These are phyloP conservation scores for Grallaria varia DNA, from an alignment of 2,113 vertebrate genomes.

Conservation along the genomic window DNA sequence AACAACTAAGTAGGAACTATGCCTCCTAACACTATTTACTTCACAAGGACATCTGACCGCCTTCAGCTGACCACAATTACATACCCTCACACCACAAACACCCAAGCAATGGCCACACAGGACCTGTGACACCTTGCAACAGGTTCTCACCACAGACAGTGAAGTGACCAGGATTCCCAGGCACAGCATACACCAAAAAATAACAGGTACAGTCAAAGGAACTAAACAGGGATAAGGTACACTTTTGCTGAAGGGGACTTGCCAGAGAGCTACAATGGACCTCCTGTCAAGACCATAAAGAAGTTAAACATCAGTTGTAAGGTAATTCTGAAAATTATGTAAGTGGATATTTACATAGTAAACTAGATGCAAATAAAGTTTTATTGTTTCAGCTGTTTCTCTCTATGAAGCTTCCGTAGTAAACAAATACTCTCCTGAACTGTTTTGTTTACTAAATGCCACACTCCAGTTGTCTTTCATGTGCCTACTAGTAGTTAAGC, in stretches of 20 bases:
- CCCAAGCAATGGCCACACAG: neutral
- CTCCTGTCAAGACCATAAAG: neutral
- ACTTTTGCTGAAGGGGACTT: neutral
- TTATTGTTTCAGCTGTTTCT: neutral
- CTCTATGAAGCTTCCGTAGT: neutral
- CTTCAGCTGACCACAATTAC: neutral
- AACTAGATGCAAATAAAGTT: neutral
- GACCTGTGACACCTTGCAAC: neutral
- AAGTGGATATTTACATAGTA: neutral
- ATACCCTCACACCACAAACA: neutral
- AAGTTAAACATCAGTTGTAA: neutral
- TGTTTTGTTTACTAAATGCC: neutral
- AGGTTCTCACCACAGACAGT: neutral
- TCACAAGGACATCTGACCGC: neutral
- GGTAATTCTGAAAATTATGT: neutral
- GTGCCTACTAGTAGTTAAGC: too few species aligned
- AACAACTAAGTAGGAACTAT: neutral
- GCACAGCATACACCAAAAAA: neutral
- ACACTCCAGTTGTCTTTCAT: too few species aligned
- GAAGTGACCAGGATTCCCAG: neutral
- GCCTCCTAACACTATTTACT: neutral
- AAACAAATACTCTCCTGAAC: neutral
- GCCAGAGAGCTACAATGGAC: neutral
- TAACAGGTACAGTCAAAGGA: neutral
- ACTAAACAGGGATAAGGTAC: neutral